Evolutionary conservation across 2,888 invertebrate species (phyloP), one percentile per base, ranked within the genome.

Genomic region (Rugalucina vietnamica): DNA sequence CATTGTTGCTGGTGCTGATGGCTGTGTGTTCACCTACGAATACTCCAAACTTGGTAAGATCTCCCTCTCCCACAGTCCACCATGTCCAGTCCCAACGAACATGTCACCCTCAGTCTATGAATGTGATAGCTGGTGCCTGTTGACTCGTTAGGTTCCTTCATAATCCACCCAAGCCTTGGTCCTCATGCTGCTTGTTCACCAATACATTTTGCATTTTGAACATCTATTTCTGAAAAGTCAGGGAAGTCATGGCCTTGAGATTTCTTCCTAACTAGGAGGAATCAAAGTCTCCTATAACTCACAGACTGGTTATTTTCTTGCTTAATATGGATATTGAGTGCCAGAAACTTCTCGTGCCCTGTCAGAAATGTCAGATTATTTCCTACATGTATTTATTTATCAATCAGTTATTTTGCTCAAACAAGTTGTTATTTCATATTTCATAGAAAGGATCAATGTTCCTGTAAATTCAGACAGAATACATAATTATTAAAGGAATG

Each of bases 1-100:
- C 57, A 98, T 98, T 91, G 97, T 99, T 94, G 98, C 98, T 93
- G 98, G 98, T 70, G 97, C 97, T 57, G 98, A 99, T 95, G 98
- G 98, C 88, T 96, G 95, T 81, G 92, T 43, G 10, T 43, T 43
- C 18, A 43, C 43, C 43, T 43, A 43, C 18, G 43, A 18, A 43
- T 43, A 43, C 43, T 43, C 43, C 43, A 43, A 43, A 43, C 43
- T 43, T 12, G 18, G 43, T 43, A 43, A 43, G 43, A 43, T 18
- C n/a, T n/a, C n/a, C n/a, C n/a, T n/a, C n/a, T n/a, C n/a, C n/a
- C n/a, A n/a, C n/a, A n/a, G n/a, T n/a, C n/a, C n/a, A n/a, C n/a
- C n/a, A n/a, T n/a, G n/a, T n/a, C n/a, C n/a, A n/a, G n/a, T n/a
- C n/a, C n/a, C n/a, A n/a, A n/a, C n/a, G n/a, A n/a, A n/a, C n/a